A percentile compares a stretch with the other conserved stretches of the same genome.
phyloP scores from a whole-genome alignment of 2,113 vertebrate genomes.

The Hippocampus mohnikei region DNA sequence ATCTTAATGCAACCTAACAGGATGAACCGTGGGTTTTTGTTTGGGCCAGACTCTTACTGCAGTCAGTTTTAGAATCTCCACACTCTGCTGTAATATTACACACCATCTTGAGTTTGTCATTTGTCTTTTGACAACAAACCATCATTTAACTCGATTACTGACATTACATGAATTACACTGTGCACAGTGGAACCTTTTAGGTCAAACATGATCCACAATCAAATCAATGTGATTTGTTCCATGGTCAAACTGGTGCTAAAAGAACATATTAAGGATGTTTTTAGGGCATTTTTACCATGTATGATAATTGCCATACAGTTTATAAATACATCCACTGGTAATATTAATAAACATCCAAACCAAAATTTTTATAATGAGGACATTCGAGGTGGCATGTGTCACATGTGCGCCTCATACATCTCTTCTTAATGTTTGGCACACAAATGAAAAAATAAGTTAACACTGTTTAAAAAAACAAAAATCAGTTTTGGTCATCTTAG shows the following conservation, averaged over 20 bases:
- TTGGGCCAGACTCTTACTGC: neutral
- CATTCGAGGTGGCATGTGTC: neutral
- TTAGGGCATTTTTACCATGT: neutral
- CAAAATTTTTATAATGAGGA: neutral
- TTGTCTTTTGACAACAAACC: neutral
- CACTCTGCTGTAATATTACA: neutral
- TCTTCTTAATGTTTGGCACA: neutral
- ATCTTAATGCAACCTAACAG: neutral
- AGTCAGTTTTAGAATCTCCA: no score
- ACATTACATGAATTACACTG: neutral
- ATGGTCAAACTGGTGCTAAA: neutral
- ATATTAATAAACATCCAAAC: neutral
- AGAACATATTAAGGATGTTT: neutral
- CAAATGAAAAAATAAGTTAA: no score
- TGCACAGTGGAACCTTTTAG: neutral
- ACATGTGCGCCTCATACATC: neutral
- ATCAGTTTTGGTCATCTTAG: no score
- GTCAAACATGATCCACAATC: neutral
- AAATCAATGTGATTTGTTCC: neutral
- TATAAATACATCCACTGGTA: neutral
- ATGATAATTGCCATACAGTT: neutral
- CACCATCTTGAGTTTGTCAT: neutral
- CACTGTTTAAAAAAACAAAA: no score
- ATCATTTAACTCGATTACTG: neutral
- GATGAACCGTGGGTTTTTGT: neutral